Evolutionary conservation across 2,797 vertebrate genomes (phyloP).

Genomic region (Rhinophrynus dorsalis): DNA sequence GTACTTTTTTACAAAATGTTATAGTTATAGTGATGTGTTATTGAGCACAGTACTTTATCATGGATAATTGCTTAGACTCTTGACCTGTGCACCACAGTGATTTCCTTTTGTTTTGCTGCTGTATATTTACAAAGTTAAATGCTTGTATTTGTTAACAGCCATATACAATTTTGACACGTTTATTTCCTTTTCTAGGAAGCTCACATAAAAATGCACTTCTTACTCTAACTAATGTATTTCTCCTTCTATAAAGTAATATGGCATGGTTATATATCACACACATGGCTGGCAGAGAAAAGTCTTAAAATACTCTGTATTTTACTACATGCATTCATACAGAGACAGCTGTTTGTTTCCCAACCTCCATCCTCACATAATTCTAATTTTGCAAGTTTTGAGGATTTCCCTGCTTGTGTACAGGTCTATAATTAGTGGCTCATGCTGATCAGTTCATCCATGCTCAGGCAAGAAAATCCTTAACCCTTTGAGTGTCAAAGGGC

Average conservation of each 20-base stretch:
- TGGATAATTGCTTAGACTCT: background rate
- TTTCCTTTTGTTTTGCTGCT: background rate
- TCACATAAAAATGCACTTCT: constrained; percentile 23
- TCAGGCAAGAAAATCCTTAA: too few species aligned
- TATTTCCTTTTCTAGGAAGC: constrained; percentile 20
- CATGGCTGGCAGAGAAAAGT: background rate
- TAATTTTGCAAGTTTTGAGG: too few species aligned
- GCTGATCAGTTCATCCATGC: too few species aligned
- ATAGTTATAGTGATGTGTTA: too few species aligned
- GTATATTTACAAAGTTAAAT: constrained; percentile 3
- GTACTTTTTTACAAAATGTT: too few species aligned
- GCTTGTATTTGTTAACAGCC: constrained; percentile 22
- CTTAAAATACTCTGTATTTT: constrained; percentile 15
- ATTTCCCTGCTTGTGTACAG: too few species aligned
- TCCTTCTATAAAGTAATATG: constrained; percentile 1
- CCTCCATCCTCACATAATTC: too few species aligned
- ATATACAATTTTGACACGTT: constrained; percentile 36
- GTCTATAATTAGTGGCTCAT: too few species aligned
- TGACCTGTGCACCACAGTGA: background rate
- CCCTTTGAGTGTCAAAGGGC: too few species aligned
- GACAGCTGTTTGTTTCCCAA: too few species aligned
- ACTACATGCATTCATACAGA: constrained; percentile 14
- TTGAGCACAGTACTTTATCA: too few species aligned
- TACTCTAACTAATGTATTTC: background rate
- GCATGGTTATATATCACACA: constrained; percentile 15